A percentile compares a stretch with the other conserved stretches of the same genome.
Conservation (phyloP, 2,797 vertebrate genomes). For the Lateolabrax maculatus region DNA sequence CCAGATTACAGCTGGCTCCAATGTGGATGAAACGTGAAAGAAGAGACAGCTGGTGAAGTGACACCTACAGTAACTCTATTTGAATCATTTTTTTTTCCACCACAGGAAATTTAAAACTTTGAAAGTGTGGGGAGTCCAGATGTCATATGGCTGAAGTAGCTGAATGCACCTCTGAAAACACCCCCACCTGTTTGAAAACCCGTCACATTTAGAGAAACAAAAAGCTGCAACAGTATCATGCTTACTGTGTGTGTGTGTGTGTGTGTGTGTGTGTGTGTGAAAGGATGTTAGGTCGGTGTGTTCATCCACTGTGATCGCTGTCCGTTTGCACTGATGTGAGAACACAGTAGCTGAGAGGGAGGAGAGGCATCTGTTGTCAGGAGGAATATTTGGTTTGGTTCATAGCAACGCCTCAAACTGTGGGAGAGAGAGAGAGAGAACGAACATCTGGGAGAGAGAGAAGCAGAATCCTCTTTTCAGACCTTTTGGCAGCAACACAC, state of each 20-base stretch:
- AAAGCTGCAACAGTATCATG: no score
- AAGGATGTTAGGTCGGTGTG: not conserved
- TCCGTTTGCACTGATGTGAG: slow-evolving; percentile 34
- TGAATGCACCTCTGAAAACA: not conserved
- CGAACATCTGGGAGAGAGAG: slow-evolving; percentile 58
- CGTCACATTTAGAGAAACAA: not conserved
- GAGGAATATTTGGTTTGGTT: slow-evolving; percentile 73
- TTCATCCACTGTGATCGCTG: slow-evolving; percentile 5
- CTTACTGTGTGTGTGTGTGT: not conserved
- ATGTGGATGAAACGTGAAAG: not conserved
- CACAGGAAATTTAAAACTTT: not conserved
- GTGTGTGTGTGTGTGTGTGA: not conserved
- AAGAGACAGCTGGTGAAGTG: not conserved
- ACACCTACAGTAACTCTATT: not conserved
- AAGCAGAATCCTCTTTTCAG: slow-evolving; percentile 38
- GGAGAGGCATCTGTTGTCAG: slow-evolving; percentile 65
- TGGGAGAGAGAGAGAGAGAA: slow-evolving; percentile 24
- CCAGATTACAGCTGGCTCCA: not conserved
- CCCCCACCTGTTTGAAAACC: not conserved
- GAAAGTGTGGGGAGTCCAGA: not conserved
- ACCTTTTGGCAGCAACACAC: slow-evolving; percentile 35
- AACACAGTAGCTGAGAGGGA: slow-evolving; percentile 36
- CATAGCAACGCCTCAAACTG: slow-evolving; percentile 67
- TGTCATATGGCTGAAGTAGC: no score
- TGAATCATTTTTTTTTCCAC: not conserved